phyloP scores from a whole-genome alignment of 1,140 invertebrate genomes.

The Drosophila pachea region DNA sequence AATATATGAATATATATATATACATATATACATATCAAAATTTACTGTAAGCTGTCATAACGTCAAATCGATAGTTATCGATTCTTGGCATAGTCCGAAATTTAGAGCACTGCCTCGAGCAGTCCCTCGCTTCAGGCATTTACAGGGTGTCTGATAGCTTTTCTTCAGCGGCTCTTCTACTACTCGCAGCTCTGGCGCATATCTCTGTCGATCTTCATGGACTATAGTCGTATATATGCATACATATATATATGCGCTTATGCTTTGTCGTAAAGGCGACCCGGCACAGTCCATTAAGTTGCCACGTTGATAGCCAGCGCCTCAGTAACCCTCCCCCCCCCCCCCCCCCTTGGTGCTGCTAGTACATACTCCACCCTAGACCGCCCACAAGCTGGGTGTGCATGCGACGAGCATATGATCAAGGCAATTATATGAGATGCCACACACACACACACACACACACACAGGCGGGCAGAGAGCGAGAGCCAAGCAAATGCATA shows the following conservation, averaged over 20 bases:
- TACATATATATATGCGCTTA: not conserved
- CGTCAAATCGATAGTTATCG: too few relatives aligned
- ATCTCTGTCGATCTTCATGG: too few relatives aligned
- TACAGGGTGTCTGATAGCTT: not conserved
- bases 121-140: not conserved
- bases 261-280: conserved; percentile 39
- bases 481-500: conserved; percentile 23
- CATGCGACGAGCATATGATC: conserved; percentile 70
- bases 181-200: too few relatives aligned
- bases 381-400: conserved; percentile 19
- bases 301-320: conserved; percentile 52
- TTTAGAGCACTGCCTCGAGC: too few relatives aligned
- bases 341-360: not conserved
- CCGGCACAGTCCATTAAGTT: conserved; percentile 59
- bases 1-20: too few relatives aligned
- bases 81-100: too few relatives aligned
- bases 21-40: too few relatives aligned
- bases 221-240: conserved; percentile 37
- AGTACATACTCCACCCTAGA: too few relatives aligned
- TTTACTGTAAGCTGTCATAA: too few relatives aligned
- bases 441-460: conserved; percentile 26
- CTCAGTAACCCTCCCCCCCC: not conserved
- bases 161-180: too few relatives aligned
- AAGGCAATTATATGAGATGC: conserved; percentile 66
- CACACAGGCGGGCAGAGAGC: not conserved